Conservation (phyloP, 53 echinoderm and acorn worm species). For the Hippasteria phrygiana region DNA sequence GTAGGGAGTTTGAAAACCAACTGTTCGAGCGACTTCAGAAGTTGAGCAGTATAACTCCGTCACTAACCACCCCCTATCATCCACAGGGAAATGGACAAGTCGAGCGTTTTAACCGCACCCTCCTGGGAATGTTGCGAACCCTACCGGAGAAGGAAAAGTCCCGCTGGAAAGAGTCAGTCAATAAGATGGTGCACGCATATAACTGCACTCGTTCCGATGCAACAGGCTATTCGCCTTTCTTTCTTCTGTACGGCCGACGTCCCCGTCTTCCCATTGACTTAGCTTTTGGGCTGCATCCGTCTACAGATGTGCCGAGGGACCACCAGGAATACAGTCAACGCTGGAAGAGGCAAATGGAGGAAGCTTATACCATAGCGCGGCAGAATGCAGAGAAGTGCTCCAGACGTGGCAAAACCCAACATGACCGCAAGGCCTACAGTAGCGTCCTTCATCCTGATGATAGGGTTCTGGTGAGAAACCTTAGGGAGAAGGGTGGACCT, state of each 20-base stretch:
- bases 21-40: slow-evolving; percentile 68
- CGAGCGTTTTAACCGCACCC: too few relatives aligned
- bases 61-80: too few relatives aligned
- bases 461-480: slow-evolving; percentile 39
- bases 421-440: slow-evolving; percentile 2
- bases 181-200: too few relatives aligned
- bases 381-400: neutral
- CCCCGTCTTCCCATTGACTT: slow-evolving; percentile 51
- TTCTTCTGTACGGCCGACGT: slow-evolving; percentile 7
- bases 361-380: slow-evolving; percentile 6
- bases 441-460: neutral
- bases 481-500: neutral
- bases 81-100: too few relatives aligned
- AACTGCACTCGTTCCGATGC: too few relatives aligned
- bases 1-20: too few relatives aligned
- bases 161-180: too few relatives aligned
- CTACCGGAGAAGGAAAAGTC: too few relatives aligned
- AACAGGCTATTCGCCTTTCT: slow-evolving; percentile 30
- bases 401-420: neutral
- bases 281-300: too few relatives aligned
- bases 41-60: slow-evolving; percentile 71
- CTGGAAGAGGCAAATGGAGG: slow-evolving; percentile 21
- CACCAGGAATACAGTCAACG: too few relatives aligned
- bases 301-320: too few relatives aligned
- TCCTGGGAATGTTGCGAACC: too few relatives aligned